Conservation (phyloP, 2,797 vertebrate genomes). For the Ctenochaetus hawaiiensis region DNA sequence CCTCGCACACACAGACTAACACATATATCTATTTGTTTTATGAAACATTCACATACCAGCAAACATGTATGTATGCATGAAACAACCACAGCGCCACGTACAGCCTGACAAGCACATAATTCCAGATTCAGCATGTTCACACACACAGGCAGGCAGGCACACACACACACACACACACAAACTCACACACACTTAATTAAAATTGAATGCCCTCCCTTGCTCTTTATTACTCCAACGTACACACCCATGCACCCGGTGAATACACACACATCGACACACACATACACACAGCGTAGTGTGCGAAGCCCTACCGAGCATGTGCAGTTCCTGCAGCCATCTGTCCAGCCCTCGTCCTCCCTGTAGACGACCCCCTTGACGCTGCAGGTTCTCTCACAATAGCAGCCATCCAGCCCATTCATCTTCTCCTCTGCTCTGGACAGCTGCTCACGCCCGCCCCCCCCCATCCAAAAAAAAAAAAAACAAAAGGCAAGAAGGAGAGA, state of each 20-base stretch:
- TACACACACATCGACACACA: constrained; percentile 31
- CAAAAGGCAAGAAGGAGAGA: constrained; percentile 52
- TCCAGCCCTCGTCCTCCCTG: constrained; percentile 95
- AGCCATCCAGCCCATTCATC: constrained; percentile 97
- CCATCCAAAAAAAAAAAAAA: constrained; percentile 12
- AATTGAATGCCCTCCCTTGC: constrained; percentile 40
- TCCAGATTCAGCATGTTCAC: constrained; percentile 8
- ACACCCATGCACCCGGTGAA: neutral
- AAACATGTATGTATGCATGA: constrained; percentile 15
- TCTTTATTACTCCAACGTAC: constrained; percentile 36
- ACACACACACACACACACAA: constrained; percentile 17
- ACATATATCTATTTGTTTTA: constrained; percentile 11
- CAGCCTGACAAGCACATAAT: constrained; percentile 14
- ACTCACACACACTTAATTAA: constrained; percentile 30
- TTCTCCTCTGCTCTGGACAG: constrained; percentile 96
- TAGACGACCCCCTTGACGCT: constrained; percentile 92
- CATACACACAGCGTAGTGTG: constrained; percentile 18
- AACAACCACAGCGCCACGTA: constrained; percentile 28
- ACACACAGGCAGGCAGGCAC: neutral
- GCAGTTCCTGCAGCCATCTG: constrained; percentile 98
- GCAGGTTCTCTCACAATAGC: constrained; percentile 98
- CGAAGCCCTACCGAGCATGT: constrained; percentile 92
- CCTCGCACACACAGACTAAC: neutral
- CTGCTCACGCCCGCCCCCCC: constrained; percentile 76
- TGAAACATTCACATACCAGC: constrained; percentile 2